A percentile compares a stretch with the other conserved stretches of the same genome.
Evolutionary conservation across 2,113 vertebrate species (phyloP).

Genomic region (Cairina moschata): DNA sequence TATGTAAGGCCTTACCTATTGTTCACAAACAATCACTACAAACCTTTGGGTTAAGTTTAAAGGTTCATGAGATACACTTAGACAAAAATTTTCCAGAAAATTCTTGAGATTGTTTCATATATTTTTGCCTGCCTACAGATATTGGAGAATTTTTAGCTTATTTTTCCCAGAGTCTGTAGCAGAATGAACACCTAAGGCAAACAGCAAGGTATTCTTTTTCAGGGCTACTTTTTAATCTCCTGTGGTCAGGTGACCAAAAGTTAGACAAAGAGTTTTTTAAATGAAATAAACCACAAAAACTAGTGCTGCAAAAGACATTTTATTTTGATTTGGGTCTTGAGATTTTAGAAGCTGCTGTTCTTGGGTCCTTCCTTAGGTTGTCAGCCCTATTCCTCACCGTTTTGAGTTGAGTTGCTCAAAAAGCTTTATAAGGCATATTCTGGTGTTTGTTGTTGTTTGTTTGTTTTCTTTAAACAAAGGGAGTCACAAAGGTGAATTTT

Average conservation of each 20-base stretch:
- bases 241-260: not conserved
- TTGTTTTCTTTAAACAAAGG: not conserved
- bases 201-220: not conserved
- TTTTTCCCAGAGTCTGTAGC: not conserved
- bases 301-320: not conserved
- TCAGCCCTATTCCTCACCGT: not conserved
- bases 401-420: not conserved
- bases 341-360: not conserved
- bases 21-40: not conserved
- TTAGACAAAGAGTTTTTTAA: not conserved
- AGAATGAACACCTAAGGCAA: not conserved
- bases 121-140: not conserved
- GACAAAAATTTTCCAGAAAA: not conserved
- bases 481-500: not conserved
- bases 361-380: not conserved
- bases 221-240: not conserved
- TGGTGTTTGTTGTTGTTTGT: not conserved
- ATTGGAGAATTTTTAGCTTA: not conserved
- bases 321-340: not conserved
- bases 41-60: not conserved
- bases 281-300: not conserved
- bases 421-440: not conserved
- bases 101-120: not conserved
- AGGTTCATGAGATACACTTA: not conserved
- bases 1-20: not conserved